These are phyloP conservation scores for Chaitophorus viminalis DNA, from an alignment of 2,888 invertebrate genomes.

Conservation along the genomic window DNA sequence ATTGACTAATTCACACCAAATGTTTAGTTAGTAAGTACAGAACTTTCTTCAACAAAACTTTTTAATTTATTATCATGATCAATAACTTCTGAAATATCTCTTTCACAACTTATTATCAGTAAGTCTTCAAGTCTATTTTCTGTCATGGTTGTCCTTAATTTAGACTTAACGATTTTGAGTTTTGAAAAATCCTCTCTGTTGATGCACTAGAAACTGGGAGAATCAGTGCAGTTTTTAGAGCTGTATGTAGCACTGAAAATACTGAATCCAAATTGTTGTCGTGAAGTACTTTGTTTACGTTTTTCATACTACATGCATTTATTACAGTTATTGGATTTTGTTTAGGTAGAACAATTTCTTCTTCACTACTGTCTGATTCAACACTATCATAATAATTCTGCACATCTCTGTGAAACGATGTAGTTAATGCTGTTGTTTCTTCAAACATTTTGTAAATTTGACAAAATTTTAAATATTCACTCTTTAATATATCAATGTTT, in stretches of 20 bases:
- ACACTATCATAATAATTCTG: conserved; percentile 9
- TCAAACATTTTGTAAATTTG: conserved; percentile 37
- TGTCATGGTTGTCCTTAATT: conserved; percentile 36
- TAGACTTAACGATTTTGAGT: conserved; percentile 28
- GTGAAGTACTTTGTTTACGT: neutral
- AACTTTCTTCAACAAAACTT: conserved; percentile 12
- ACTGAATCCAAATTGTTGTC: conserved; percentile 29
- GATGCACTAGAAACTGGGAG: conserved; percentile 30
- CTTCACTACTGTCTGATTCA: conserved; percentile 21
- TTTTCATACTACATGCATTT: conserved; percentile 25
- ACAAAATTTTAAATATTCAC: conserved; percentile 20
- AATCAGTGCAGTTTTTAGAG: conserved; percentile 24
- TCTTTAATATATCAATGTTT: no score
- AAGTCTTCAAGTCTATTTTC: conserved; percentile 21
- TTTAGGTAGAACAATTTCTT: conserved; percentile 14
- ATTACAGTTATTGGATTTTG: conserved; percentile 26
- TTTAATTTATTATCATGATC: conserved; percentile 33
- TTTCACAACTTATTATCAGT: conserved; percentile 35
- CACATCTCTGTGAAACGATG: conserved; percentile 18
- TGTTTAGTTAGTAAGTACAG: conserved; percentile 15
- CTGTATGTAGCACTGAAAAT: neutral
- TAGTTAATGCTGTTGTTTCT: conserved; percentile 16
- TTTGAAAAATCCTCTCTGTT: conserved; percentile 34
- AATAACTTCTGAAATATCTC: conserved; percentile 40
- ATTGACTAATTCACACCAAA: conserved; percentile 11